phyloP scores from a whole-genome alignment of 92 coral and sea anemone species.

The Nematostella vectensis region DNA sequence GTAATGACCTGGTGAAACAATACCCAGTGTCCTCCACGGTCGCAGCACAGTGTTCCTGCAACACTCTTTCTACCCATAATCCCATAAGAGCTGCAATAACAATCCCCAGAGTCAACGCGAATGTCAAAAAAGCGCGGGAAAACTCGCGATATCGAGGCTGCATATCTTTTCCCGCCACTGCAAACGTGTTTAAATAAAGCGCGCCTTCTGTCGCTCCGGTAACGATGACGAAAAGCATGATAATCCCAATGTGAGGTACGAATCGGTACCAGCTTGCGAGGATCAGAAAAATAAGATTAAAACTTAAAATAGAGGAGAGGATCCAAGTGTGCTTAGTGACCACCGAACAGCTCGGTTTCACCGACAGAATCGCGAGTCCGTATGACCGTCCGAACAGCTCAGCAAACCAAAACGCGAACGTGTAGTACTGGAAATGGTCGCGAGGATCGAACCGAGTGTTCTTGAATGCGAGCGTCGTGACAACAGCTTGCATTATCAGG shows the following conservation, averaged over 20 bases:
- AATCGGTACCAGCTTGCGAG: conserved; percentile 22
- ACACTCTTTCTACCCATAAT: conserved; percentile 2
- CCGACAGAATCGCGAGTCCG: conserved; percentile 15
- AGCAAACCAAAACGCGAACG: conserved; percentile 11
- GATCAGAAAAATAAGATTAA: conserved; percentile 11
- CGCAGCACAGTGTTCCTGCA: conserved; percentile 11
- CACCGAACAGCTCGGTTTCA: conserved; percentile 16
- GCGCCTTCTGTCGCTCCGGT: conserved; percentile 26
- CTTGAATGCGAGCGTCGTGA: conserved; percentile 20
- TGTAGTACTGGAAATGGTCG: conserved; percentile 22
- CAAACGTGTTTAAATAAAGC: conserved; percentile 29
- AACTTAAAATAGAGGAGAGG: conserved; percentile 6
- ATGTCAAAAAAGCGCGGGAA: conserved; percentile 34
- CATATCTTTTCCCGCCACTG: conserved; percentile 21
- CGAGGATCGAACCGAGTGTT: conserved; percentile 26
- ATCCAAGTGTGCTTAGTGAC: conserved; percentile 28
- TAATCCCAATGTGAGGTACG: conserved; percentile 6
- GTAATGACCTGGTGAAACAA: conserved; percentile 17
- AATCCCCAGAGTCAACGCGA: conserved; percentile 17
- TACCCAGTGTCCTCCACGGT: background rate
- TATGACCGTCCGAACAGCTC: conserved; percentile 22
- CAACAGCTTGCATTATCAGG: conserved; percentile 12
- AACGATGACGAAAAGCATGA: background rate
- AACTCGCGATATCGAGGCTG: conserved; percentile 18
- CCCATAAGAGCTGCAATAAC: conserved; percentile 17